Base-by-base conservation (phyloP, 2,113 vertebrate species). In the Falco punctatus region DNA sequence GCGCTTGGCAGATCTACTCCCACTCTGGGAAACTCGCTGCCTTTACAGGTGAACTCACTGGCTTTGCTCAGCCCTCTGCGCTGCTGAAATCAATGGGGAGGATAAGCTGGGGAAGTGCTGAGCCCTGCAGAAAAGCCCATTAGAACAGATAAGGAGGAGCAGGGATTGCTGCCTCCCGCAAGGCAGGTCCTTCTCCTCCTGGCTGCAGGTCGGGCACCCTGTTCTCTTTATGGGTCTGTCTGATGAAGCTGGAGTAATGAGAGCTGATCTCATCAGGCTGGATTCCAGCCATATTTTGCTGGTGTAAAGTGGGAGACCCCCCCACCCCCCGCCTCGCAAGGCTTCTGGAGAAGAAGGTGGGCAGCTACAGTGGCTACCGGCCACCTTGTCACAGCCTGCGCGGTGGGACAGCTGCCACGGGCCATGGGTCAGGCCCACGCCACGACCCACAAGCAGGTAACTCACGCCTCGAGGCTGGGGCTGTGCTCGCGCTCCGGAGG, bases 391-490 rank as follows among this genome's bases (percentile, higher is more conserved):
- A 2, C 16, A 4, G 42, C 44, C 38, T 88, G 59, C 52, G 22
- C 4, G 0, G 32, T 52, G 65, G 81, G n/a, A 14, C 66, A 61
- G 35, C 51, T 28, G 28, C 54, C 33, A 7, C 0, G 8, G 55
- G 46, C 46, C 32, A 8, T 3, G 40, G 40, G 38, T 28, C 80
- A 67, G 35, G 14, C 33, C 33, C 74, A 23, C 44, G 13, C 24
- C 8, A 1, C 1, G 16, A 70, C 40, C 81, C 70, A 15, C 0
- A 0, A 59, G 55, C 17, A 13, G 27, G 28, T 15, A 58, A 81
- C 97, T 97, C 89, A 98, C 98, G 88, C 96, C 94, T 98, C 98
- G 10, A 97, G 95, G 66, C 94, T 86, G 70, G 97, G 94, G 86
- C 95, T 86, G 57, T n/a, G 94, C 86, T 97, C 96, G 0, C 9